Conservation (phyloP, 2,797 vertebrate genomes). For the Xyrichtys novacula region DNA sequence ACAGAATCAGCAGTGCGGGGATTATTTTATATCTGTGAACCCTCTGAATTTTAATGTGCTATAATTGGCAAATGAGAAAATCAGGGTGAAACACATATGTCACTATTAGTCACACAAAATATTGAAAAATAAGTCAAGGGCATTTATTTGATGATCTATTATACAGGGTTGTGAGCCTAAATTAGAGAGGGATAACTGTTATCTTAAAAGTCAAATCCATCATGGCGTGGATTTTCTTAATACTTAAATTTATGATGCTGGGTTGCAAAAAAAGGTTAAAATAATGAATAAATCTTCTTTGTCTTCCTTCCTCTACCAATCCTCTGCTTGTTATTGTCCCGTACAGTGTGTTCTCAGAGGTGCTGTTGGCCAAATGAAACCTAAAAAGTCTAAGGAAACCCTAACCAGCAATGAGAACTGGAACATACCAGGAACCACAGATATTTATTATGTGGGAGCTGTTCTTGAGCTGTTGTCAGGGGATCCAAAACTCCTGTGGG, state of each 20-base stretch:
- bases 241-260: too few species aligned
- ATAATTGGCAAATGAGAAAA: constrained; percentile 30
- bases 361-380: constrained; percentile 24
- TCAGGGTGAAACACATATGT: constrained; percentile 36
- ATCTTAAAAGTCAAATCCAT: constrained; percentile 21
- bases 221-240: constrained; percentile 6
- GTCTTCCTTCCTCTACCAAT: background rate
- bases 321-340: background rate
- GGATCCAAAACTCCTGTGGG: constrained; percentile 27
- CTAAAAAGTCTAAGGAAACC: constrained; percentile 15
- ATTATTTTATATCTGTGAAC: constrained; percentile 34
- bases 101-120: constrained; percentile 36
- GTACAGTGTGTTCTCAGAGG: background rate
- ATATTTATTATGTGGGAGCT: constrained; percentile 47
- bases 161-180: constrained; percentile 12
- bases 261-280: too few species aligned
- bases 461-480: constrained; percentile 40
- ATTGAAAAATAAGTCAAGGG: constrained; percentile 30
- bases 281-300: background rate
- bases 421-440: constrained; percentile 25
- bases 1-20: constrained; percentile 27
- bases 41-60: constrained; percentile 24
- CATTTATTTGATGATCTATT: constrained; percentile 17
- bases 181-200: constrained; percentile 24
- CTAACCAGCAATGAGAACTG: constrained; percentile 6